These are phyloP conservation scores for Setipinna tenuifilis DNA, from an alignment of 2,797 vertebrate species.

Conservation along the genomic window DNA sequence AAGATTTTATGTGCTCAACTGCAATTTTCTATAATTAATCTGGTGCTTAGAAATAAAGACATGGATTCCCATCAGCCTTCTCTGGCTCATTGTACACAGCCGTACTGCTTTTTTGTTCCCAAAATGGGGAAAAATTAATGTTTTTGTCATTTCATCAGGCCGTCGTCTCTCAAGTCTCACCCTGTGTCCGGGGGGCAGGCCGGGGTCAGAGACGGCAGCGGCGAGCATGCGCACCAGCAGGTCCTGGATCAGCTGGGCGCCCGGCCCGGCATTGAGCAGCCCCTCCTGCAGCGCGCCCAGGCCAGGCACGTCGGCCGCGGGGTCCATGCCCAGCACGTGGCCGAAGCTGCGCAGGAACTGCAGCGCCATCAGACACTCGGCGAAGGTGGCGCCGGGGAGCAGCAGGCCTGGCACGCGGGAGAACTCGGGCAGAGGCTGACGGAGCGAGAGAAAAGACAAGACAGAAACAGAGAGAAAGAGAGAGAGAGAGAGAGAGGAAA, in stretches of 20 bases:
- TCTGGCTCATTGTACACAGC: not conserved
- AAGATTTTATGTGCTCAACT: not conserved
- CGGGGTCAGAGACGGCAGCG: slow-evolving; percentile 89
- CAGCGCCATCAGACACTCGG: slow-evolving; percentile 92
- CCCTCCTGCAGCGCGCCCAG: slow-evolving; percentile 88
- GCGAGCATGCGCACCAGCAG: slow-evolving; percentile 89
- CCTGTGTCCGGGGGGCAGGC: slow-evolving; percentile 87
- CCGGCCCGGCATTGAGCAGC: slow-evolving; percentile 85
- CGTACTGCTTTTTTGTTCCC: not conserved
- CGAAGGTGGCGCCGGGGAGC: slow-evolving; percentile 84
- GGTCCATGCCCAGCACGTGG: slow-evolving; percentile 88
- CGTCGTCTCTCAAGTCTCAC: slow-evolving; percentile 65
- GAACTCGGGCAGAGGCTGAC: slow-evolving; percentile 88
- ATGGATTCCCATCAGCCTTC: not conserved
- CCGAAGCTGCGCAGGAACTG: slow-evolving; percentile 94
- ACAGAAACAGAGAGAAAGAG: not conserved
- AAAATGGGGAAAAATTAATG: not conserved
- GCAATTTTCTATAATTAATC: not conserved
- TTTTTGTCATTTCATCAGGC: not conserved
- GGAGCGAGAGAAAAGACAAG: not conserved
- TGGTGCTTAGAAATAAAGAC: not conserved
- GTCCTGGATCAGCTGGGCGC: slow-evolving; percentile 86
- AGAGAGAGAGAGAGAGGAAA: not conserved
- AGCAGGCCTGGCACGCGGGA: slow-evolving; percentile 87
- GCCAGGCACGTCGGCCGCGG: slow-evolving; percentile 78